Conservation (phyloP, 1,140 invertebrate species). For the Pseudomyrmex sp. region DNA sequence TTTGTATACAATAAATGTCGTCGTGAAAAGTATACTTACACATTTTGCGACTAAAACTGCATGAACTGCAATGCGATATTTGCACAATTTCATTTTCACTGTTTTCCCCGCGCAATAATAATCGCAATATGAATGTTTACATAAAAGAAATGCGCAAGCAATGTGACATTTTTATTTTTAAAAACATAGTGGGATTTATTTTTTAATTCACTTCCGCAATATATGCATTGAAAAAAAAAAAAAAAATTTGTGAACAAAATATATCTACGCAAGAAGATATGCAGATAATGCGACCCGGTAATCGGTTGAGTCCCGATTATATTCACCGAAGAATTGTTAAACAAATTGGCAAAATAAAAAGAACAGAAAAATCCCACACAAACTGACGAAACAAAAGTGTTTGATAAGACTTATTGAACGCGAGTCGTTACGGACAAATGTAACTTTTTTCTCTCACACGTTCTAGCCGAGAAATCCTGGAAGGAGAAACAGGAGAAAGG, state of each 20-base stretch:
- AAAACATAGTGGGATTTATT: neutral
- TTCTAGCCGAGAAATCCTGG: neutral
- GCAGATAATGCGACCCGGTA: neutral
- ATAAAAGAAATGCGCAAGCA: conserved; percentile 11
- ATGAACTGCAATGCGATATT: neutral
- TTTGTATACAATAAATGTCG: neutral
- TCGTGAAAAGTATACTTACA: conserved; percentile 12
- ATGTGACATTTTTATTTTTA: conserved; percentile 14
- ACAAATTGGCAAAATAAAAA: neutral
- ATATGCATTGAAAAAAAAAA: no score
- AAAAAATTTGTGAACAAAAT: neutral
- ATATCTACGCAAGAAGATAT: conserved; percentile 14
- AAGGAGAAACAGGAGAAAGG: neutral
- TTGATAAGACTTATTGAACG: conserved; percentile 7
- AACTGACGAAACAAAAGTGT: neutral
- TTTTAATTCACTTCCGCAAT: neutral
- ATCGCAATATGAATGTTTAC: neutral
- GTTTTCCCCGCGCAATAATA: neutral
- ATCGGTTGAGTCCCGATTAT: no score
- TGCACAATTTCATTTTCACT: neutral
- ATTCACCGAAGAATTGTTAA: no score
- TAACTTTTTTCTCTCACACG: neutral
- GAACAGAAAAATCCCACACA: no score
- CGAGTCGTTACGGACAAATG: neutral
- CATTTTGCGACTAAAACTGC: neutral